Evolutionary conservation across 2,888 invertebrate species (phyloP), one percentile per base, ranked within the genome.

Genomic region (Lymantria dispar): DNA sequence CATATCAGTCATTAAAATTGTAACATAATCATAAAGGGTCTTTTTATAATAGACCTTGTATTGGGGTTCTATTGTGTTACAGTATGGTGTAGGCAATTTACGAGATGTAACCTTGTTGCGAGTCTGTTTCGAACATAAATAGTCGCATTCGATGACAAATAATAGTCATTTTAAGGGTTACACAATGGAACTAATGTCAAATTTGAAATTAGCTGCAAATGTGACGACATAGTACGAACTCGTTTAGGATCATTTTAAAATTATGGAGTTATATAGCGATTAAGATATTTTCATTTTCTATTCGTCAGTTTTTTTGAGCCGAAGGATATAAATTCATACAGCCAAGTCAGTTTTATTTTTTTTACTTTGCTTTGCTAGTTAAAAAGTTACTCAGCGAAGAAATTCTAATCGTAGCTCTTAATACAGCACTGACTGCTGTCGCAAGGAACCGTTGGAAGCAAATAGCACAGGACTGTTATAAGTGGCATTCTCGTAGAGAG

Each of bases 1-100:
- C 33, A 39, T 13, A 13, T 13, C 73, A 83, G 83, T 87, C 83
- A 87, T 87, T 87, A 87, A 86, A 87, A 80, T 81, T 83, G 87
- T 84, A 88, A 84, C 87, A 77, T 87, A 80, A 83, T 83, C 85
- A 85, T 85, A 78, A 74, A 74, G 76, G 84, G 86, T 77, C 72
- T 75, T 75, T 77, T 83, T 83, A 86, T 89, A 90, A 90, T 89
- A 72, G 81, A 74, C 65, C 71, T 85, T 76, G 85, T 79, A 90
- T 89, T 76, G 78, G 87, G 80, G 80, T 68, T 67, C 79, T 66
- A 67, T 85, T 84, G 80, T 84, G 61, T 58, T 54, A 55, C 62
- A 68, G 68, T 71, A 68, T 70, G 63, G 70, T 72, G 71, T 71
- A 76, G 85, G 83, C 78, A 84, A 87, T 86, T 83, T 82, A 81